These are phyloP conservation scores for Agriotes lineatus DNA, from an alignment of 2,888 invertebrate species.

Conservation along the genomic window DNA sequence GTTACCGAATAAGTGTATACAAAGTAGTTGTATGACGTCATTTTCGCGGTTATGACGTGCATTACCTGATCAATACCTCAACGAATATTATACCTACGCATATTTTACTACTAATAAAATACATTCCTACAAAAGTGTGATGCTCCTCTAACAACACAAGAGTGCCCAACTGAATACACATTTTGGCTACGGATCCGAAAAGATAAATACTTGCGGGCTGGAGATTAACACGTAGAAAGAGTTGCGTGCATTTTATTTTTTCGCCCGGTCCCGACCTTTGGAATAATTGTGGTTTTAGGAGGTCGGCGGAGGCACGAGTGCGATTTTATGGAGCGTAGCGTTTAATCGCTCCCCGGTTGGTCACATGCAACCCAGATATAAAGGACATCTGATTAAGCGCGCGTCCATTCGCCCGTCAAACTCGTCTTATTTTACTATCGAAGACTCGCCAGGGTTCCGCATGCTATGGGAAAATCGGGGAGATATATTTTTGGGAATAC, in stretches of 20 bases:
- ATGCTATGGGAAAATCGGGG: not conserved
- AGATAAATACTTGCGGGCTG: slow-evolving; percentile 51
- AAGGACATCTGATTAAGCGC: slow-evolving; percentile 44
- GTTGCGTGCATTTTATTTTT: slow-evolving; percentile 42
- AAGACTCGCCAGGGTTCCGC: slow-evolving; percentile 8
- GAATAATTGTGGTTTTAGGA: slow-evolving; percentile 52
- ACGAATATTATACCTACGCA: too few relatives aligned
- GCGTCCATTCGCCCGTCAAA: too few relatives aligned
- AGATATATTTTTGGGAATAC: not conserved
- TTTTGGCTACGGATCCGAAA: slow-evolving; percentile 49
- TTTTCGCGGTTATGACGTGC: too few relatives aligned
- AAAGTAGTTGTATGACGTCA: too few relatives aligned
- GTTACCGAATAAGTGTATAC: too few relatives aligned
- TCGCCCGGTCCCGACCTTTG: slow-evolving; percentile 36
- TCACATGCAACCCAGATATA: slow-evolving; percentile 49
- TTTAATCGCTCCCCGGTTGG: slow-evolving; percentile 51
- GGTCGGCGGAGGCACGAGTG: slow-evolving; percentile 46
- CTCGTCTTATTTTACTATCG: slow-evolving; percentile 39
- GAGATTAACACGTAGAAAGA: slow-evolving; percentile 23
- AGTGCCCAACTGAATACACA: too few relatives aligned
- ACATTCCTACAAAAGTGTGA: too few relatives aligned
- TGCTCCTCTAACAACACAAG: too few relatives aligned
- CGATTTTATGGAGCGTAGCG: slow-evolving; percentile 51
- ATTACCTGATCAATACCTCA: too few relatives aligned
- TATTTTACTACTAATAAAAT: too few relatives aligned